Base-by-base conservation (phyloP, 2,113 vertebrate species). In the Noctilio leporinus region DNA sequence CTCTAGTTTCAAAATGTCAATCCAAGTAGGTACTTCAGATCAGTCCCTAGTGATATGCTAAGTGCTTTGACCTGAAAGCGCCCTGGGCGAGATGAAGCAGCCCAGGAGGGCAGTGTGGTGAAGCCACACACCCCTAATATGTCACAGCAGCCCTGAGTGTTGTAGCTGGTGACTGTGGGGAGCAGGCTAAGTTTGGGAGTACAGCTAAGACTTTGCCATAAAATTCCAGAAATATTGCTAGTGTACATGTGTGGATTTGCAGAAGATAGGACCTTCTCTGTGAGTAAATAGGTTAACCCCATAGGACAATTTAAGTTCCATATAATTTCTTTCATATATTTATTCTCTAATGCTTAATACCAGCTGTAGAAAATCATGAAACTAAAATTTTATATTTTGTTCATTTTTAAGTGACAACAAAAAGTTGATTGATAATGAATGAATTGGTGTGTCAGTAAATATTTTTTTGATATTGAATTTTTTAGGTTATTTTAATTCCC, bases 351-450 rank as follows among this genome's bases (percentile, higher is more conserved):
- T 53, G 16, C 14, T 55, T 73, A 86, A 67, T 40, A 84, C 16
- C 19, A 87, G 17, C 33, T 15, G 55, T 35, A 55, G 28, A 84
- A n/a, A 51, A 62, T 3, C 35, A 85, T 45, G 16, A 65, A 93
- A 70, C 9, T 33, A 70, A 10, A 95, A 75, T 45, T 62, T 83
- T 70, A 89, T 49, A 15, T 85, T 96, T 90, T 83, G 4, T 73
- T 96, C 26, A 51, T 88, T 86, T 85, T 83, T 81, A 82, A 76
- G 67, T 86, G 20, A 67, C 2, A 95, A 82, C 2, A 89, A 91
- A 94, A 73, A 84, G 20, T 24, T 80, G 10, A 72, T 43, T 91
- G 26, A 76, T 75, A 72, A 86, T 85, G 28, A 14, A 49, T 64
- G 88, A 73, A 47, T 89, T 26, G 30, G 10, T 49, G 28, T 7